Evolutionary conservation across 2,113 vertebrate species (phyloP), one percentile per base, ranked within the genome.

Genomic region (Hypanus sabinus): DNA sequence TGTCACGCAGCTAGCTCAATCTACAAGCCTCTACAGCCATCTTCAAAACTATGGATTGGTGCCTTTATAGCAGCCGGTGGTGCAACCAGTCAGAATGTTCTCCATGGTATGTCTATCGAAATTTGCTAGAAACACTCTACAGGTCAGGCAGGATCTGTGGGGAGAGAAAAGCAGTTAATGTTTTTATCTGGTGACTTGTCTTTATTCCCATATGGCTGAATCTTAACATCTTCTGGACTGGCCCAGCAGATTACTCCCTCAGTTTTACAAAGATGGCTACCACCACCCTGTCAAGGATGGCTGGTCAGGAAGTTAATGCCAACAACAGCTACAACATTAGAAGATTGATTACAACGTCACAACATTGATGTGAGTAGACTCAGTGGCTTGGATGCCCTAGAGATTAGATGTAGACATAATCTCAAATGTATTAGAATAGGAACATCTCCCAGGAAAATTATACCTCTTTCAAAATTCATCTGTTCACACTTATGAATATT

Each of bases 381-480:
- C 57, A 88, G 27, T 88, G 30, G 55, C 5, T 62, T 11, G 55
- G 83, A 62, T 88, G 27, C 83, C 24, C 57, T 55, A 62, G 27
- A 27, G 27, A 88, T 27, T 88, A 55, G 57, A 62, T 30, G 57
- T 4, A 88, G 55, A 27, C 57, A 62, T 88, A 27, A 62, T 88
- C 83, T 88, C 24, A n/a, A 62, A 88, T 57, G 62, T 55, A 62
- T 62, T 88, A 60, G 83, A 16, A n/a, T 12, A n/a, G 27, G 30
- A 62, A 62, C 18, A n/a, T 12, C 55, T n/a, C 83, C 83, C 60
- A 88, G 57, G 83, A 30, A 88, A 62, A 88, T 88, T 88, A 88
- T n/a, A 14, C 83, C 57, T 60, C 83, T 62, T 88, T n/a, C 60
- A 27, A 88, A 88, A 62, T 88, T 62, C 3, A 62, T 88, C 83